phyloP scores from a whole-genome alignment of 2,797 vertebrate species.

The Manis javanica region DNA sequence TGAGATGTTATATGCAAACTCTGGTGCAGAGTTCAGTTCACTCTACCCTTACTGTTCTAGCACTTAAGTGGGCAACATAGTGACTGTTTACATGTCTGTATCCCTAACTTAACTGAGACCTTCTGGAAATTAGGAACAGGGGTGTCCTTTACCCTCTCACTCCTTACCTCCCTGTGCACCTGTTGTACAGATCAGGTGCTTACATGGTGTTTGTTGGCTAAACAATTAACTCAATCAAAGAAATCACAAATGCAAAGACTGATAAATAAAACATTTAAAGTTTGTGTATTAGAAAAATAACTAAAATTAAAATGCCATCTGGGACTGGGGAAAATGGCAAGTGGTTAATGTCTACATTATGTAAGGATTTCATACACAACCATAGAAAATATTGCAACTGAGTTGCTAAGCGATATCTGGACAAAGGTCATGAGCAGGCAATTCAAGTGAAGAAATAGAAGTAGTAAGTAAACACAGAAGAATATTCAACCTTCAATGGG shows the following conservation, averaged over 20 bases:
- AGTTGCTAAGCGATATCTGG: conserved; percentile 21
- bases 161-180: neutral
- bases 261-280: neutral
- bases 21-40: neutral
- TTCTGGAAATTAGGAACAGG: neutral
- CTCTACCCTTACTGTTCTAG: neutral
- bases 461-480: neutral
- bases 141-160: neutral
- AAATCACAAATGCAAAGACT: conserved; percentile 25
- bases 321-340: neutral
- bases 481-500: neutral
- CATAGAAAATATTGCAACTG: neutral
- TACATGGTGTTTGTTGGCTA: neutral
- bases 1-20: neutral
- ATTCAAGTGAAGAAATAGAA: neutral
- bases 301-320: conserved; percentile 18
- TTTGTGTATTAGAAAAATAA: conserved; percentile 8
- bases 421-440: conserved; percentile 41
- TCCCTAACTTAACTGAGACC: neutral
- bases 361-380: neutral
- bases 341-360: neutral
- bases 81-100: neutral
- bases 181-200: neutral
- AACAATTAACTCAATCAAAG: neutral
- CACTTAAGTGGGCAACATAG: neutral